A percentile compares a stretch with the other conserved stretches of the same genome.
These are phyloP conservation scores for Drosophila formosana DNA, from an alignment of 2,888 invertebrate species.

Conservation along the genomic window DNA sequence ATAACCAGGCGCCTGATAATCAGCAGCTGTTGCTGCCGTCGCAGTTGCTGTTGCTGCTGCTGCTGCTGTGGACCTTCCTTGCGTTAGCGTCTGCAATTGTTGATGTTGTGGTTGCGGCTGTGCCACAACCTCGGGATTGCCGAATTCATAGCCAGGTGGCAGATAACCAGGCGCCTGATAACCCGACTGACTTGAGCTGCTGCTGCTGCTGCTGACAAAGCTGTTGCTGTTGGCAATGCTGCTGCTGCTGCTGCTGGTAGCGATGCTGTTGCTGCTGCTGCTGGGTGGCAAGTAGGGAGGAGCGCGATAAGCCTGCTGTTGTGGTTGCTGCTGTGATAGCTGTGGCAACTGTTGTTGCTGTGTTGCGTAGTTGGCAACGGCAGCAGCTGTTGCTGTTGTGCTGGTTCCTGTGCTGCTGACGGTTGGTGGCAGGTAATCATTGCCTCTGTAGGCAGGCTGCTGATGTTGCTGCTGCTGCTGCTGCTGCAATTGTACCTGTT, in stretches of 20 bases:
- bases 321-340: slow-evolving; percentile 19
- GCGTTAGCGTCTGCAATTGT: slow-evolving; percentile 3
- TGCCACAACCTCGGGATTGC: slow-evolving; percentile 26
- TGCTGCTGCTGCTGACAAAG: slow-evolving; percentile 14
- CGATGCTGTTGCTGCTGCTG: slow-evolving; percentile 5
- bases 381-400: slow-evolving; percentile 19
- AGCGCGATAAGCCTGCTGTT: slow-evolving; percentile 27
- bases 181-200: slow-evolving; percentile 21
- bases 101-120: slow-evolving; percentile 22
- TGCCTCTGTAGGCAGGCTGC: slow-evolving; percentile 41
- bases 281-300: slow-evolving; percentile 40
- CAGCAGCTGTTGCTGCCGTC: slow-evolving; percentile 21
- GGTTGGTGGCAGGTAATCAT: slow-evolving; percentile 56
- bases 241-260: slow-evolving; percentile 12
- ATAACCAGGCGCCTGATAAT: slow-evolving; percentile 60
- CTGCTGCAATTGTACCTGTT: slow-evolving; percentile 26
- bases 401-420: slow-evolving; percentile 12
- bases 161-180: slow-evolving; percentile 50
- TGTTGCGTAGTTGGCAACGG: slow-evolving; percentile 6
- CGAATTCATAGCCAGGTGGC: slow-evolving; percentile 50
- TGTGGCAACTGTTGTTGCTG: slow-evolving; percentile 17
- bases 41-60: slow-evolving; percentile 19
- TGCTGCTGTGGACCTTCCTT: not conserved
- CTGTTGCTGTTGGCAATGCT: slow-evolving; percentile 23
- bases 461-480: slow-evolving; percentile 29